Evolutionary conservation across 2,113 vertebrate genomes (phyloP).

Genomic region (Cyphomyrus discorhynchus): DNA sequence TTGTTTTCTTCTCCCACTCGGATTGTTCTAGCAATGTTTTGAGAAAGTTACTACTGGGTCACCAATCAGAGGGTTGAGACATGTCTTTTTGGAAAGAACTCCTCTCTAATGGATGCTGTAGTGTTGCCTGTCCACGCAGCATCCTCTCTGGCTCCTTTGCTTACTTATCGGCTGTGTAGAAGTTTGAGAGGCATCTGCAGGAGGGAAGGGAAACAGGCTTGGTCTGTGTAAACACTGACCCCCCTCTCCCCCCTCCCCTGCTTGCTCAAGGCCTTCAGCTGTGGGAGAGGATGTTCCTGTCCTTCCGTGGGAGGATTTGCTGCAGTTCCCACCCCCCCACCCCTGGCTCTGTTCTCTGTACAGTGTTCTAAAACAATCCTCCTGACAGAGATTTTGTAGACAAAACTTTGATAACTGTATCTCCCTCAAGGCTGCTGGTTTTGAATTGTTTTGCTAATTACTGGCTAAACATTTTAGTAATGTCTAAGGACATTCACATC

Average conservation of each 20-base stretch:
- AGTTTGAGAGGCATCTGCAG: neutral
- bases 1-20: neutral
- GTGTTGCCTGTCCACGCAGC: neutral
- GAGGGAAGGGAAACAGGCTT: neutral
- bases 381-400: neutral
- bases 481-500: neutral
- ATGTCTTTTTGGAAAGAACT: neutral
- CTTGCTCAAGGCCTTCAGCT: neutral
- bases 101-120: neutral
- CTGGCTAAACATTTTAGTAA: neutral
- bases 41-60: neutral
- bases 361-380: neutral
- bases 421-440: neutral
- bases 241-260: too few relatives aligned
- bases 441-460: neutral
- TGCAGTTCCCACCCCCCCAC: neutral
- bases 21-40: neutral
- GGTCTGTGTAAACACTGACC: neutral
- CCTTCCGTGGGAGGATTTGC: neutral
- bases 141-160: too few relatives aligned
- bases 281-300: neutral
- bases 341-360: neutral
- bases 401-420: neutral
- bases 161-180: neutral
- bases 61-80: neutral